Conservation (phyloP, 1,140 invertebrate genomes). For the Lordiphosa collinella region DNA sequence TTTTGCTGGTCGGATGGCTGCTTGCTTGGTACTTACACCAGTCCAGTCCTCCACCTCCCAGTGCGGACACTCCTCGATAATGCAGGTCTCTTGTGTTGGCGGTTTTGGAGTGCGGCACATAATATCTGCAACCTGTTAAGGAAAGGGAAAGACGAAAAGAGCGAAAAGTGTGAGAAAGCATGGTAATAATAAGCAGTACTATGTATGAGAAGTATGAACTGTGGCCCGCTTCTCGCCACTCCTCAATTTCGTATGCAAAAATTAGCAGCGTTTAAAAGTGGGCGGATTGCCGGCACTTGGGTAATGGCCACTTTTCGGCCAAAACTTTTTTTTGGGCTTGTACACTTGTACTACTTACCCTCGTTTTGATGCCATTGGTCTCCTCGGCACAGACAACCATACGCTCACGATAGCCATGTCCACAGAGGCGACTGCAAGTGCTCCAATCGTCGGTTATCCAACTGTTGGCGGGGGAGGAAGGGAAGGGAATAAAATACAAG, state of each 20-base stretch:
- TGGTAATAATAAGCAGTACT: slow-evolving; percentile 47
- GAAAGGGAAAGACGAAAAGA: slow-evolving; percentile 12
- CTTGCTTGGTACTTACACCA: slow-evolving; percentile 84
- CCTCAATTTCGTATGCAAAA: slow-evolving; percentile 36
- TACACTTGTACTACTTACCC: slow-evolving; percentile 82
- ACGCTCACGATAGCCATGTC: slow-evolving; percentile 87
- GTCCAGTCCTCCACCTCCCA: slow-evolving; percentile 93
- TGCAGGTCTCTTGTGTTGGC: slow-evolving; percentile 89
- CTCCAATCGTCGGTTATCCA: slow-evolving; percentile 95
- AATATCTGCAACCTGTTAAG: slow-evolving; percentile 84
- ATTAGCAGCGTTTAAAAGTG: slow-evolving; percentile 42
- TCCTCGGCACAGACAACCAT: slow-evolving; percentile 90
- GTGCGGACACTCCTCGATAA: slow-evolving; percentile 89
- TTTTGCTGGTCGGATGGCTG: neutral
- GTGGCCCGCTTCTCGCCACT: neutral
- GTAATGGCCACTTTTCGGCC: slow-evolving; percentile 49
- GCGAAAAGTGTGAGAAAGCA: slow-evolving; percentile 45
- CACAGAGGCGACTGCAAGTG: slow-evolving; percentile 89
- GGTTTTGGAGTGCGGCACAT: slow-evolving; percentile 88
- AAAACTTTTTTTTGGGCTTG: slow-evolving; percentile 17
- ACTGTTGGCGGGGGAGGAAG: slow-evolving; percentile 80
- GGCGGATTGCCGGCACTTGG: slow-evolving; percentile 13
- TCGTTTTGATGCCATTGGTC: slow-evolving; percentile 84
- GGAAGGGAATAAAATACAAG: slow-evolving; percentile 20
- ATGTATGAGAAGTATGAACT: neutral